Evolutionary conservation across 2,797 vertebrate genomes (phyloP), one percentile per base, ranked within the genome.

Genomic region (Tragelaphus eurycerus): DNA sequence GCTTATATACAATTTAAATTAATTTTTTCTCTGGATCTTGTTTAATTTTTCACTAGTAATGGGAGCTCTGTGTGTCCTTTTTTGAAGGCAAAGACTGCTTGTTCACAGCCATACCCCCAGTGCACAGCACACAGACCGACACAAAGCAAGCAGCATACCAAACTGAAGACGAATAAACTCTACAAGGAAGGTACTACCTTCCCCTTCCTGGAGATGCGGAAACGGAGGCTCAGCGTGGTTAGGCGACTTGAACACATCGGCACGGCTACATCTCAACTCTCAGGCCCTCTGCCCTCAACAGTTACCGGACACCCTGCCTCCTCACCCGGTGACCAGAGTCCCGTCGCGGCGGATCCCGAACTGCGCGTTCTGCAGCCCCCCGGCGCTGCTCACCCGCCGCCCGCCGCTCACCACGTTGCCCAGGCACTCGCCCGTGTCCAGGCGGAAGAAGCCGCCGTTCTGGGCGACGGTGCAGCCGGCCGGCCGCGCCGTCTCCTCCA

Each of bases 281-380:
- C 94, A 34, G 52, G 31, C 55, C 59, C 76, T 55, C 90, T 54
- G 46, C 54, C 94, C 90, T 19, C 1, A 52, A 52, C 48, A 60
- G 85, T 46, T 79, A 10, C 31, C 29, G 78, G 52, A 13, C 0
- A 7, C 31, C 84, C 78, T 2, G 67, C n/a, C n/a, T 52, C 94
- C 99, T 99, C 98, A 99, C 99, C 99, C 99, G 1, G 99, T 99
- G 96, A 99, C 99, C 90, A 99, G 98, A 7, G 99, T 99, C 82
- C 99, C 99, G 71, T 99, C 99, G 96, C 97, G 99, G 97, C 99
- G 99, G 98, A 99, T 99, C 78, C 99, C 99, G 97, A 99, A 99
- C 98, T 99, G 99, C n/a, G 99, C 99, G 1, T 99, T 99, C 97
- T 99, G 99, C 78, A 99, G 34, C 0, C 99, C 99, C 17, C 97